Base-by-base conservation (phyloP, 1,140 invertebrate genomes). In the Trichoplusia ni region DNA sequence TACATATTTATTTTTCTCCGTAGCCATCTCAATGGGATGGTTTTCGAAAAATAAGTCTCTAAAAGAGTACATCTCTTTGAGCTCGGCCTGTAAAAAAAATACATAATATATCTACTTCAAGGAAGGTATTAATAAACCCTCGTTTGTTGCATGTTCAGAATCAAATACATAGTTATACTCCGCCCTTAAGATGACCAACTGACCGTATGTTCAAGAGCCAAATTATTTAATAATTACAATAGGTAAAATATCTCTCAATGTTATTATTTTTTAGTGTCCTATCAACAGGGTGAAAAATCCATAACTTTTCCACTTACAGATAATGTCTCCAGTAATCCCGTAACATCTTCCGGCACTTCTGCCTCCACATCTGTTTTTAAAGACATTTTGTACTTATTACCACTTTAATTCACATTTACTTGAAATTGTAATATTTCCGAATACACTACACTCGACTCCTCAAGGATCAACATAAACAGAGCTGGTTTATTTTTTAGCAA, bases 21-120 rank as follows among this genome's bases (percentile, higher is more conserved):
- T 79, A 8, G 95, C 95, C 85, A 94, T 91, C 62, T 94, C 93
- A 16, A 96, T 89, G 7, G 93, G 83, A 90, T 95, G 93, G 70
- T 92, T 94, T 81, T 96, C 95, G 90, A 96, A 96, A 89, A 96
- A 97, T 75, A 94, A 92, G 89, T 96, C 95, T 74, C 95, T 91
- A 82, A 93, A 96, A 7, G 91, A 63, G 86, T 95, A 96, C 21
- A 96, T 77, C 4, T 92, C 90, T 73, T 94, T 88, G 0, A 96
- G 94, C 75, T 91, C 92, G 72, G 93, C 91, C 95, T 89, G 69
- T 21, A 81, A 86, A 47, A 16, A 54, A 42, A 64, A 66, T 9
- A 25, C 11, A 23, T 31, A 21, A 13, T 60, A 42, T 31, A 4
- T 5, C 2, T 29, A 37, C 7, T 37, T 23, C n/a, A 49, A 64